Percentiles rank a stretch among this genome's conserved stretches.
Conservation (phyloP, 2,888 invertebrate species). For the Microdon myrmicae region DNA sequence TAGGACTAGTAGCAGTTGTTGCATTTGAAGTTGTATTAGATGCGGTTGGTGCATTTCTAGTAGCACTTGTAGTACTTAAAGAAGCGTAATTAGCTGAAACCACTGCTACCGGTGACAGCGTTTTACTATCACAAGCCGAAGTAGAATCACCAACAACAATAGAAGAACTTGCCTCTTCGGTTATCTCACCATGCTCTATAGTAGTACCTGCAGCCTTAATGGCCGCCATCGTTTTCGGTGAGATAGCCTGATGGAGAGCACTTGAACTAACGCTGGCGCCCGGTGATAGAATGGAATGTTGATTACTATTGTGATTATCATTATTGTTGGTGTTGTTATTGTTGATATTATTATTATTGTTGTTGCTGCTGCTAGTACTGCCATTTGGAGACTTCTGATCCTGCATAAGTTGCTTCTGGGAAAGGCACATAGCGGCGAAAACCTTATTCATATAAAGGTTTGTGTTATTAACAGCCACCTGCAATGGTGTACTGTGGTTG, state of each 20-base stretch:
- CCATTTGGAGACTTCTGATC: slow-evolving; percentile 35
- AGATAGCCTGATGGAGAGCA: slow-evolving; percentile 61
- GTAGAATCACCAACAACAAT: slow-evolving; percentile 56
- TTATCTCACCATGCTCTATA: slow-evolving; percentile 67
- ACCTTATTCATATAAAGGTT: slow-evolving; percentile 64
- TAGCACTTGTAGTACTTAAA: slow-evolving; percentile 62
- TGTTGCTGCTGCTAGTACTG: slow-evolving; percentile 12
- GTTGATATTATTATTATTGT: slow-evolving; percentile 22
- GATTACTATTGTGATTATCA: slow-evolving; percentile 30
- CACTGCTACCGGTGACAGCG: slow-evolving; percentile 27
- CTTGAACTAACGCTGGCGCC: slow-evolving; percentile 50
- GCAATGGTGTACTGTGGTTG: slow-evolving; percentile 56
- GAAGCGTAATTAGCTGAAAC: slow-evolving; percentile 52
- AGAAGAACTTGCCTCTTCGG: slow-evolving; percentile 54
- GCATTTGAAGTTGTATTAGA: slow-evolving; percentile 64
- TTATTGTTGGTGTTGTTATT: slow-evolving; percentile 15
- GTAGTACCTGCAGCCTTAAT: slow-evolving; percentile 61
- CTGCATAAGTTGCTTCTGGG: slow-evolving; percentile 54
- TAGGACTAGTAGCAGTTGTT: slow-evolving; percentile 56
- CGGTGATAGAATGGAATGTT: slow-evolving; percentile 60
- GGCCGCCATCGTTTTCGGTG: slow-evolving; percentile 54
- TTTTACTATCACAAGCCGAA: slow-evolving; percentile 25
- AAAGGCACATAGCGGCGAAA: slow-evolving; percentile 64
- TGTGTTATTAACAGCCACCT: slow-evolving; percentile 59
- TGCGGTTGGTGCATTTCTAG: slow-evolving; percentile 58